Evolutionary conservation across 2,888 invertebrate genomes (phyloP).

Genomic region (Morpho achilles): DNA sequence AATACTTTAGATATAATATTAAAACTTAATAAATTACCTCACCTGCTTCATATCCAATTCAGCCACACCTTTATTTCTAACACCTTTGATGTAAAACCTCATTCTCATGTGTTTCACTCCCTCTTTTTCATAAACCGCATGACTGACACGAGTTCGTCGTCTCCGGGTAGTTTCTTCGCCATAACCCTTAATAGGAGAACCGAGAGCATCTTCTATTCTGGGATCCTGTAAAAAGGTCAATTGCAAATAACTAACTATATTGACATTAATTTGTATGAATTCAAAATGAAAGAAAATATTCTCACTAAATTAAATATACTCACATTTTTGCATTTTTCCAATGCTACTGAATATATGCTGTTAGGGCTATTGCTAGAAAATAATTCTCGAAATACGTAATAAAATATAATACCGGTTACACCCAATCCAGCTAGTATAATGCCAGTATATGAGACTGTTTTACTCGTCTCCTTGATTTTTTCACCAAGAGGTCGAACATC

Average conservation of each 20-base stretch:
- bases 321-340: constrained; percentile 85
- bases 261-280: background rate
- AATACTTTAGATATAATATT: too few relatives aligned
- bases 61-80: constrained; percentile 88
- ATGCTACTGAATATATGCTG: constrained; percentile 88
- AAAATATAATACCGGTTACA: constrained; percentile 90
- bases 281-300: background rate
- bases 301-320: constrained; percentile 30
- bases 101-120: constrained; percentile 90
- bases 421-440: constrained; percentile 90
- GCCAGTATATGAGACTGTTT: constrained; percentile 91
- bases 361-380: constrained; percentile 94
- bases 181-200: constrained; percentile 92
- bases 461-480: constrained; percentile 93
- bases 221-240: constrained; percentile 70
- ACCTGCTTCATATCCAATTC: constrained; percentile 93
- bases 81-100: constrained; percentile 94
- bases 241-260: background rate
- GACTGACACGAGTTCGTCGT: constrained; percentile 90
- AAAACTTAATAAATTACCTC: constrained; percentile 20
- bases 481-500: constrained; percentile 84
- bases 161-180: constrained; percentile 93
- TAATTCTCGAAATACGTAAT: constrained; percentile 90
- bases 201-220: constrained; percentile 89
- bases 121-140: constrained; percentile 85